phyloP scores from a whole-genome alignment of 2,888 invertebrate genomes.

The Spicauda simplicius region DNA sequence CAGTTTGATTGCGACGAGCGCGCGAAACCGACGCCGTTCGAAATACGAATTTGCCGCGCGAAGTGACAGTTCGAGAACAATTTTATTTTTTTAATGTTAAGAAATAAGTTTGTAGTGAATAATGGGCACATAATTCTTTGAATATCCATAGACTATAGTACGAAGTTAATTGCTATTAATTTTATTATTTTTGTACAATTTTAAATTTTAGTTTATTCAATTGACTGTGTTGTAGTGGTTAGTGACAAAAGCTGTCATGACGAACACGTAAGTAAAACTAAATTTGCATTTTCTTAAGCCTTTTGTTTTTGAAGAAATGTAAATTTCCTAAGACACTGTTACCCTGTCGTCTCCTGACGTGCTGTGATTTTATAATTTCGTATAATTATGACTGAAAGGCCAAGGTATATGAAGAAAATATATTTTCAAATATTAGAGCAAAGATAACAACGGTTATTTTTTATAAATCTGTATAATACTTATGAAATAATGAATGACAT shows the following conservation, averaged over 20 bases:
- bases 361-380: constrained; percentile 10
- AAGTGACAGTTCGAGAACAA: constrained; percentile 50
- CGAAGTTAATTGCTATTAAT: constrained; percentile 29
- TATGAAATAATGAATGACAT: too few species aligned
- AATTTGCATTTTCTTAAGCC: constrained; percentile 46
- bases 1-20: constrained; percentile 58
- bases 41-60: constrained; percentile 55
- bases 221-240: constrained; percentile 48
- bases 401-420: background rate
- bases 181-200: constrained; percentile 39
- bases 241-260: constrained; percentile 54
- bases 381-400: constrained; percentile 19
- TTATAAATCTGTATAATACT: too few species aligned
- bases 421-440: background rate
- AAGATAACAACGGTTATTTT: background rate
- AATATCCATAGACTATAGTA: constrained; percentile 30
- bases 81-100: constrained; percentile 28
- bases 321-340: constrained; percentile 22
- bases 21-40: constrained; percentile 52
- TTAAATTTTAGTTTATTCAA: constrained; percentile 46
- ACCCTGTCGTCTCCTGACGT: constrained; percentile 10
- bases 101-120: constrained; percentile 38
- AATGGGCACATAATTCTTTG: constrained; percentile 51
- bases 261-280: constrained; percentile 57
- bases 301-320: constrained; percentile 30